Base-by-base conservation (phyloP, 2,797 vertebrate species). In the Decapterus maruadsi region DNA sequence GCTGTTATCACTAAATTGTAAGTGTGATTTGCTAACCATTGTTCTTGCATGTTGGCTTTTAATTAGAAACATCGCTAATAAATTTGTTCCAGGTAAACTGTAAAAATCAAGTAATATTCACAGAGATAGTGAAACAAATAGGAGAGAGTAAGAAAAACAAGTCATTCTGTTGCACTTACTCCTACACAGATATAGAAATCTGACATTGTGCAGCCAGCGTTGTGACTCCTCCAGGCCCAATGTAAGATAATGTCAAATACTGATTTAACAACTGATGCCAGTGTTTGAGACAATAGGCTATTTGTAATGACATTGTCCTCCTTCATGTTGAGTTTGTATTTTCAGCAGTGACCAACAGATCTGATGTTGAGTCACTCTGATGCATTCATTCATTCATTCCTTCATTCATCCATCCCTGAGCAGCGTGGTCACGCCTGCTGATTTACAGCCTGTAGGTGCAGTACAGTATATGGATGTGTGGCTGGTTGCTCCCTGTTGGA, bases 401-500 rank as follows among this genome's bases (percentile, higher is more conserved):
- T 34, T 34, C 31, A 34, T 20, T 50, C 4, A 20, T 50, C 10
- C 19, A 50, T 20, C 31, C 16, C 40, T 38, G 42, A 29, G 56
- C 58, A 64, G 53, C 7, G 56, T 75, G 26, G 12, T 53, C 6
- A 34, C 19, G 64, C 48, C 46, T 22, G 70, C 65, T 76, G 38
- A 73, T 73, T 72, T 76, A 77, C 75, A 42, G 48, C 61, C 50
- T 66, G 55, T 67, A 16, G 31, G 31, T 34, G 31, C 31, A 34
- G 31, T 22, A 26, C 26, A 26, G 42, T 46, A n/a, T 48, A 20
- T 16, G 12, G 26, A 26, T 43, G 51, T 29, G 50, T 67, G 40
- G 60, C 31, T 38, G 58, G 31, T 26, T 20, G 50, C 60, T 76
- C 79, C 53, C 75, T 53, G 68, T 12, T 68, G 77, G 69, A n/a